Evolutionary conservation across 35 echinoderm and acorn worm genomes (phyloP), one percentile per base, ranked within the genome.

Genomic region (Strongylocentrotus purpuratus): DNA sequence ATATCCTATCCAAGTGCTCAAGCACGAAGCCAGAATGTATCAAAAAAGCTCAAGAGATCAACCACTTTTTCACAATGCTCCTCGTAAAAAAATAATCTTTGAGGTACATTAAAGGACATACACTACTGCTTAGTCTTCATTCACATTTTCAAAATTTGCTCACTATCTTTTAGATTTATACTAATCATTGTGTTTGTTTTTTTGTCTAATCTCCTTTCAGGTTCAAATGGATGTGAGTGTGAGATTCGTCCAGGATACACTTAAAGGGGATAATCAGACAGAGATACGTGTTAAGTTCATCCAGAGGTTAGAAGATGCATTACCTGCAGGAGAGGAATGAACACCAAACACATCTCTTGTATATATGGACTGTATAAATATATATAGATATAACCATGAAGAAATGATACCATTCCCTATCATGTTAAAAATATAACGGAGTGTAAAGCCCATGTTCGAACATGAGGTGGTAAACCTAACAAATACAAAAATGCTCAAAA

Each of bases 171-270:
- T 3, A 41, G 35, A 41, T 41, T n/a, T n/a, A n/a, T 41, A 41
- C 35, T 41, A 3, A 41, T 41, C 35, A 41, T 41, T 41, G n/a
- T n/a, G n/a, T 41, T 41, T 41, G 35, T 41, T 59, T 1, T 59
- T 59, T 10, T 55, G 50, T 55, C 6, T 9, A 59, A 7, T 96
- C 85, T 11, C 14, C 92, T 95, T 91, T 32, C 94, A 99, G 98
- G 98, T 99, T 48, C 98, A 99, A 95, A 99, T 99, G 98, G 98
- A 97, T 48, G 98, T 99, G 14, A 97, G 97, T 87, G 98, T 99
- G 13, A 96, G 94, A 59, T 99, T 99, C 95, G 95, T 94, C 31
- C 98, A 99, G 88, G 98, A 99, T 88, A 95, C 96, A 85, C 97
- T 99, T 13, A 97, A 97, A 65, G 98, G 98, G 22, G 98, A 99